Evolutionary conservation across 35 echinoderm and acorn worm species (phyloP).

Genomic region (Heliocidaris erythrogramma): DNA sequence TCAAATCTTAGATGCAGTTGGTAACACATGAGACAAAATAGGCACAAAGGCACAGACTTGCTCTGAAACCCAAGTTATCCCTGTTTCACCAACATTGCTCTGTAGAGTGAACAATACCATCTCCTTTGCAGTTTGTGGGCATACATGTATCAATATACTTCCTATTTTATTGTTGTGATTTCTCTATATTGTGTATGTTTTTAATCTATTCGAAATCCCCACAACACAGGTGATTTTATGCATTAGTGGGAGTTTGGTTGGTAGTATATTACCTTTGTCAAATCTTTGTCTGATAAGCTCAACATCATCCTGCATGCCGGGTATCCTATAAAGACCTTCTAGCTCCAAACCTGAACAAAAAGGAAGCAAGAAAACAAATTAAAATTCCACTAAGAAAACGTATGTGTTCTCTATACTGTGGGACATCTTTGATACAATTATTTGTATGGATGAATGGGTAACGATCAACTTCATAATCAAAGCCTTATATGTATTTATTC

Average conservation of each 20-base stretch:
- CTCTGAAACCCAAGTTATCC: too few species aligned
- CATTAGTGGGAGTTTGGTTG: neutral
- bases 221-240: too few species aligned
- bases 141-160: too few species aligned
- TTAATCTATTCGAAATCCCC: too few species aligned
- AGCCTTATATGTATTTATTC: neutral
- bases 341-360: conserved; percentile 65
- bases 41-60: too few species aligned
- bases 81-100: too few species aligned
- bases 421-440: neutral
- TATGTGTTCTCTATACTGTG: neutral
- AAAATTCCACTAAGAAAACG: too few species aligned
- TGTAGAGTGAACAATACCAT: too few species aligned
- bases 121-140: too few species aligned
- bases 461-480: neutral
- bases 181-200: too few species aligned
- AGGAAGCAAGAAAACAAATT: neutral
- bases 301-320: conserved; percentile 93
- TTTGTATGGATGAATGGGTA: neutral
- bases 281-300: conserved; percentile 85
- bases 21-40: neutral
- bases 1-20: too few species aligned
- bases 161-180: too few species aligned
- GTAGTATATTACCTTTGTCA: conserved; percentile 79
- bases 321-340: conserved; percentile 91